Evolutionary conservation across 2,888 invertebrate genomes (phyloP), one percentile per base, ranked within the genome.

Genomic region (Augochlorella aurata): DNA sequence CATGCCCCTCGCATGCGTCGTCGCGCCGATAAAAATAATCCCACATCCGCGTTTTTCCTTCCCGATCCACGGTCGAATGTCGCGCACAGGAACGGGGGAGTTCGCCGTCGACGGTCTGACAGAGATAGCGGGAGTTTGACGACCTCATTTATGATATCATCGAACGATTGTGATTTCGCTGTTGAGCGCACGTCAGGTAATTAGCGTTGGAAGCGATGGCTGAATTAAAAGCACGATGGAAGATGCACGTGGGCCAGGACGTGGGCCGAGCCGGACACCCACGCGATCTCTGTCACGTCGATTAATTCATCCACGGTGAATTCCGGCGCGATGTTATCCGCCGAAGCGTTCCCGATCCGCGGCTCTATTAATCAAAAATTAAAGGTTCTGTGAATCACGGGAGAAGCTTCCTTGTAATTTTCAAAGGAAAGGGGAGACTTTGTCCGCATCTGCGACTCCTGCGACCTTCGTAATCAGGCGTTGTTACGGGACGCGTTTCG

Each of bases 181-280:
- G 10, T 54, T 74, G 77, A 77, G n/a, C 66, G 65, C 67, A 74
- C 74, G 70, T 84, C 80, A 76, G 84, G 74, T 88, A 87, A 88
- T 88, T 87, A 87, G 87, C 84, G 80, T 82, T 84, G 84, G 79
- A 82, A 61, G 74, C 68, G 72, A 81, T 68, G 81, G 66, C 29
- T 71, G 84, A 81, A 85, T 87, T 83, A 85, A 74, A 72, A 78
- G 79, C 70, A 68, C 72, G 74, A 85, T 70, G 81, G 83, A 84
- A 81, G 76, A 88, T 74, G 83, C 85, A 90, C 89, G 90, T 91
- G 89, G 90, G 90, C 88, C 85, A 75, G 79, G 69, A 87, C 89
- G 91, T 91, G 89, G 90, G 90, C 79, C 81, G 91, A 72, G 12
- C 18, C 9, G 24, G 2, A 10, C 82, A 67, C 61, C 83, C 74